A percentile compares a stretch with the other conserved stretches of the same genome.
These are phyloP conservation scores for Cydia strobilella DNA, from an alignment of 1,140 invertebrate genomes.

Conservation along the genomic window DNA sequence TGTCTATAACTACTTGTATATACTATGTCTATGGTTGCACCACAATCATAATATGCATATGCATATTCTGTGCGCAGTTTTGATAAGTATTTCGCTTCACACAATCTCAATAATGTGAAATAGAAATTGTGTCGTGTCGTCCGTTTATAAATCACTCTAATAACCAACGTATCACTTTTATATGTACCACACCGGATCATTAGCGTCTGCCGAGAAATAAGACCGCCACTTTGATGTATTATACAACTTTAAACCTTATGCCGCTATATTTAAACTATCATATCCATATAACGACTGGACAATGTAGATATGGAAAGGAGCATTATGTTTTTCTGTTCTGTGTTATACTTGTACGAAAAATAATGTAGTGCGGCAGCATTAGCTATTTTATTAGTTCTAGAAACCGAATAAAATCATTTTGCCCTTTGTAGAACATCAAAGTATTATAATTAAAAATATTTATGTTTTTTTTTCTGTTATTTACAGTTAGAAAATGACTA, in stretches of 20 bases:
- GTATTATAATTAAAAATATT: neutral
- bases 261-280: neutral
- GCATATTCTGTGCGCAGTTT: neutral
- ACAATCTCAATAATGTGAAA: slow-evolving; percentile 18
- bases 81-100: neutral
- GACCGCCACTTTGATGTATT: neutral
- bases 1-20: too few relatives aligned
- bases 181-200: slow-evolving; percentile 17
- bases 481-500: slow-evolving; percentile 77
- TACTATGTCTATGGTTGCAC: too few relatives aligned
- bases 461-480: slow-evolving; percentile 38
- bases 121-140: slow-evolving; percentile 25
- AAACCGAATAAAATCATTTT: too few relatives aligned
- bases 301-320: too few relatives aligned
- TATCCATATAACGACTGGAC: too few relatives aligned
- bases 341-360: too few relatives aligned
- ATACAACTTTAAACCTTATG: neutral
- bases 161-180: neutral
- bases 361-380: too few relatives aligned
- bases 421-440: too few relatives aligned
- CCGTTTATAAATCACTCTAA: slow-evolving; percentile 20
- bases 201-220: neutral
- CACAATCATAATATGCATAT: too few relatives aligned
- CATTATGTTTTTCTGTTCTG: too few relatives aligned
- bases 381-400: too few relatives aligned